These are phyloP conservation scores for Lanistes nyassanus DNA, from an alignment of 1,140 invertebrate genomes.

Conservation along the genomic window DNA sequence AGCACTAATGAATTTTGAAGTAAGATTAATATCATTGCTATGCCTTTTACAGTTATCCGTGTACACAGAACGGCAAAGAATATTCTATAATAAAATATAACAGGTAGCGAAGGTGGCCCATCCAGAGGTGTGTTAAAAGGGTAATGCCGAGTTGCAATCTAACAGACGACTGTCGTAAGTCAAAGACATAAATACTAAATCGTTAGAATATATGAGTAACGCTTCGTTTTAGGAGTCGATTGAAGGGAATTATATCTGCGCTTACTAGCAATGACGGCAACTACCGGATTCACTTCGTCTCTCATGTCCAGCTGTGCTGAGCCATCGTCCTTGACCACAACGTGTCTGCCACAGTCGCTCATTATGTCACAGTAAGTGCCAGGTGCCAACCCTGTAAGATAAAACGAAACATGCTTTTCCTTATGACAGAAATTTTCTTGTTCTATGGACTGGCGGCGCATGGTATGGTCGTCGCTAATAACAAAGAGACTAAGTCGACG, in stretches of 20 bases:
- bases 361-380: constrained; percentile 89
- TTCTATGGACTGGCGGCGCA: constrained; percentile 54
- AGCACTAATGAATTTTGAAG: too few relatives aligned
- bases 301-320: constrained; percentile 72
- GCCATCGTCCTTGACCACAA: constrained; percentile 75
- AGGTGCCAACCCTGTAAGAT: constrained; percentile 74
- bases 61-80: neutral
- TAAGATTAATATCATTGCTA: neutral
- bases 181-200: too few relatives aligned
- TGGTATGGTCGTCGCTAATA: neutral
- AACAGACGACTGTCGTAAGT: too few relatives aligned
- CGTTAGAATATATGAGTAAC: too few relatives aligned
- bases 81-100: too few relatives aligned
- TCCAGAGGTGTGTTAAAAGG: too few relatives aligned
- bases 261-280: constrained; percentile 78
- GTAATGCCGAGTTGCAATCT: too few relatives aligned
- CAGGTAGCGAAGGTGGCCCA: too few relatives aligned
- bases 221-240: too few relatives aligned
- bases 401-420: too few relatives aligned
- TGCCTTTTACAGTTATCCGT: neutral
- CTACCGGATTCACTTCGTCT: constrained; percentile 77
- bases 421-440: too few relatives aligned
- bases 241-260: too few relatives aligned
- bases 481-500: neutral
- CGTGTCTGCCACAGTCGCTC: constrained; percentile 77